These are phyloP conservation scores for Argopecten irradians DNA, from an alignment of 1,140 invertebrate genomes.

Conservation along the genomic window DNA sequence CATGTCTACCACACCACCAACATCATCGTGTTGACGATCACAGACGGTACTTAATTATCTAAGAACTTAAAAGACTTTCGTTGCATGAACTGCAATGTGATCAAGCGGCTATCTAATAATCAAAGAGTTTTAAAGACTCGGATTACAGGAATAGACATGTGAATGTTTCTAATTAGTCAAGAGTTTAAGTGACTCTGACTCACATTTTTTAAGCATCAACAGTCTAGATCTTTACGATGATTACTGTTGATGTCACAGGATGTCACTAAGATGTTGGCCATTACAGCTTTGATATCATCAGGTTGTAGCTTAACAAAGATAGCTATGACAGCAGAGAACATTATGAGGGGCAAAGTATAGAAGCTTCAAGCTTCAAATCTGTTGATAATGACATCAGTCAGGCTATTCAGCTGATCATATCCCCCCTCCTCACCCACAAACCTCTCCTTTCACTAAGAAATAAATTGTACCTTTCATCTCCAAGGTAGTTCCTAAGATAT, in stretches of 20 bases:
- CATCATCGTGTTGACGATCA: neutral
- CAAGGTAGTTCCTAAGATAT: neutral
- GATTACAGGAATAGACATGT: conserved; percentile 3
- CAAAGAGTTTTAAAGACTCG: conserved; percentile 10
- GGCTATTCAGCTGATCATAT: neutral
- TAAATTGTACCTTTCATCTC: neutral
- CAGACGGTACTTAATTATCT: neutral
- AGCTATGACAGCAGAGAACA: neutral
- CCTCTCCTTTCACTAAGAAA: neutral
- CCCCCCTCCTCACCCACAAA: neutral
- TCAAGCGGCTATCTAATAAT: neutral
- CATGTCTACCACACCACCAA: neutral
- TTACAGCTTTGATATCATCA: neutral
- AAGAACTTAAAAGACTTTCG: neutral
- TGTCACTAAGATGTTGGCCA: neutral
- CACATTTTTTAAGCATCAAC: neutral
- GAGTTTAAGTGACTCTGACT: conserved; percentile 5
- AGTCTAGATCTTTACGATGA: neutral
- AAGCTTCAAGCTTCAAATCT: neutral
- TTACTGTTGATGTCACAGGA: neutral
- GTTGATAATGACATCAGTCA: neutral
- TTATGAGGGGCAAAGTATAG: neutral
- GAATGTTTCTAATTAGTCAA: neutral
- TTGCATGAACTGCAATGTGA: neutral
- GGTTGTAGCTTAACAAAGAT: neutral